These are phyloP conservation scores for Turnix velox DNA, from an alignment of 2,113 vertebrate genomes.

Conservation along the genomic window DNA sequence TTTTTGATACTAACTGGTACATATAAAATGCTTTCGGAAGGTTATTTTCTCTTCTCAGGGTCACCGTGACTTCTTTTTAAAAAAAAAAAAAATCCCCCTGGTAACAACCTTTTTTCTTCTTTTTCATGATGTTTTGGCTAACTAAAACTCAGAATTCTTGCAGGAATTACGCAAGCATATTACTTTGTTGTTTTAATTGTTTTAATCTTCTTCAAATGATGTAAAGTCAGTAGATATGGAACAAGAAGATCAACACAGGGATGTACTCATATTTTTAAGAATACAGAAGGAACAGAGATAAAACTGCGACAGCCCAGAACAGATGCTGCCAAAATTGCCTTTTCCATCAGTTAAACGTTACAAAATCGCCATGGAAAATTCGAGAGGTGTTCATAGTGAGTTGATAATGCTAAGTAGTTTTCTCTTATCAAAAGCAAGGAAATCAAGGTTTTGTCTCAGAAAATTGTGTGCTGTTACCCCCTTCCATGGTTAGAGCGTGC, in stretches of 20 bases:
- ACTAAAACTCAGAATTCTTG: background rate
- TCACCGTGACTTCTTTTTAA: background rate
- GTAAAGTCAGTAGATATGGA: background rate
- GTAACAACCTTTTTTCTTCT: background rate
- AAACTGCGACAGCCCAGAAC: background rate
- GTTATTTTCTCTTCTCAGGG: background rate
- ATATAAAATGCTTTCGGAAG: background rate
- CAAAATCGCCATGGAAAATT: background rate
- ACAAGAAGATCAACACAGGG: background rate
- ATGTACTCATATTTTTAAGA: background rate
- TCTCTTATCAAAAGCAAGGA: background rate
- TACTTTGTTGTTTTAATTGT: background rate
- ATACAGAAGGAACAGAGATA: background rate
- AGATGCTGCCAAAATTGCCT: background rate
- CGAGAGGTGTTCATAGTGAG: background rate
- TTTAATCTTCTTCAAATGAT: background rate
- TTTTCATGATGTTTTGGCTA: background rate
- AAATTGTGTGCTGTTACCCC: accelerated
- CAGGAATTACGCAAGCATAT: background rate
- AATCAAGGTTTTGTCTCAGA: background rate
- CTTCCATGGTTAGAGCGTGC: background rate
- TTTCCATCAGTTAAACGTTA: background rate
- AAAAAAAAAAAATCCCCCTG: background rate
- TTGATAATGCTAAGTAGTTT: background rate
- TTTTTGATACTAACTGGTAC: background rate